Evolutionary conservation across 2,113 vertebrate genomes (phyloP).

Genomic region (Nibea coibor): DNA sequence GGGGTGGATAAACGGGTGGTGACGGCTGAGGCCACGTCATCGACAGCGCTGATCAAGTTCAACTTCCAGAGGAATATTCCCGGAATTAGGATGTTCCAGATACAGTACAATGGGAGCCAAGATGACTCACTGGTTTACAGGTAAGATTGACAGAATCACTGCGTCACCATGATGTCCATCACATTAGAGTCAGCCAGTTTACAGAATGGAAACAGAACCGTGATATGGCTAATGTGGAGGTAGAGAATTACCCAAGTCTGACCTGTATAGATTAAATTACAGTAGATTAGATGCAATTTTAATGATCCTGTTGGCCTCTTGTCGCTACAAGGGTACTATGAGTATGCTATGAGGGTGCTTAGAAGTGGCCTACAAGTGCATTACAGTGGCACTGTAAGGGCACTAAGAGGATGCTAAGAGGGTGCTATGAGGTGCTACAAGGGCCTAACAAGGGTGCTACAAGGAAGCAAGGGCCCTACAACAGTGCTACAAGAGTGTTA

Average conservation of each 20-base stretch:
- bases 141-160: slow-evolving; percentile 81
- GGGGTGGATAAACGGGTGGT: slow-evolving; percentile 94
- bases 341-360: not conserved
- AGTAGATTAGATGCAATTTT: slow-evolving; percentile 48
- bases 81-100: slow-evolving; percentile 99
- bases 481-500: not conserved
- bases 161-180: not conserved
- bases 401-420: not conserved
- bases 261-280: slow-evolving; percentile 43
- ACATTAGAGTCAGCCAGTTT: slow-evolving; percentile 17
- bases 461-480: not conserved
- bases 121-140: slow-evolving; percentile 99
- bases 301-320: slow-evolving; percentile 36
- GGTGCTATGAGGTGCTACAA: not conserved
- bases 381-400: not conserved
- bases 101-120: slow-evolving; percentile 98
- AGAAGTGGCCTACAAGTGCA: not conserved
- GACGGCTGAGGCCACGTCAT: slow-evolving; percentile 94
- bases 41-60: slow-evolving; percentile 96
- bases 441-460: not conserved
- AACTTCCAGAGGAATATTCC: slow-evolving; percentile 99
- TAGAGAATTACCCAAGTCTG: slow-evolving; percentile 39
- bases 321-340: not conserved
- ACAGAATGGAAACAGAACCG: slow-evolving; percentile 42
- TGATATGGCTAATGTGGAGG: slow-evolving; percentile 21